Evolutionary conservation across 2,113 vertebrate species (phyloP).

Genomic region (Mesocricetus auratus): DNA sequence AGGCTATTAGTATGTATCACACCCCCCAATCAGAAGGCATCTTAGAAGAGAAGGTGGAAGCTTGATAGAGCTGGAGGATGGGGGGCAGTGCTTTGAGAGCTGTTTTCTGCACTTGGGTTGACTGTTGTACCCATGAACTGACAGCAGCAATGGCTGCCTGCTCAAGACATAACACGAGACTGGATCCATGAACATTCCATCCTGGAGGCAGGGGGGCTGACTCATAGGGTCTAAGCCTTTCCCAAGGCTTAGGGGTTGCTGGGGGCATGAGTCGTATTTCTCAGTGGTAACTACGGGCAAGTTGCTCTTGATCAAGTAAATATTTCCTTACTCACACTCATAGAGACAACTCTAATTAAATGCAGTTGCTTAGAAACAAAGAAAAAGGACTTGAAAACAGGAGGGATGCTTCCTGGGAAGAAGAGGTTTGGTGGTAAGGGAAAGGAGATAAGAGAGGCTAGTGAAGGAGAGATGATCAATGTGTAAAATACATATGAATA

Average conservation of each 20-base stretch:
- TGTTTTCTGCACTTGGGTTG: not conserved
- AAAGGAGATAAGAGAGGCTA: not conserved
- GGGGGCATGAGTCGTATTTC: not conserved
- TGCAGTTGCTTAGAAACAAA: not conserved
- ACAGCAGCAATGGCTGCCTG: not conserved
- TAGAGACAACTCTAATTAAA: not conserved
- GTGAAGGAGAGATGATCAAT: not conserved
- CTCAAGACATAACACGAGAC: not conserved
- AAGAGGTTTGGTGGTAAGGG: not conserved
- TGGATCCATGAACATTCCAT: no score
- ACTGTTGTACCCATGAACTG: not conserved
- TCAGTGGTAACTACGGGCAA: not conserved
- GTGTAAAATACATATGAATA: not conserved
- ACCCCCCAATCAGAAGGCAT: not conserved
- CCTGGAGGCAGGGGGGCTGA: no score
- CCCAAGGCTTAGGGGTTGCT: not conserved
- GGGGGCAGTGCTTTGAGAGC: not conserved
- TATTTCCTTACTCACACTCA: no score
- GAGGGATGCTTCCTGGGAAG: not conserved
- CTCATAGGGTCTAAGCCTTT: not conserved
- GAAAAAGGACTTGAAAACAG: no score
- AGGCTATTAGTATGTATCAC: not conserved
- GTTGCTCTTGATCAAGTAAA: not conserved
- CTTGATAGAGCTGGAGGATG: not conserved
- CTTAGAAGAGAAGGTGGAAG: not conserved